Evolutionary conservation across 2,797 vertebrate genomes (phyloP).

Genomic region (Botia almorhae): DNA sequence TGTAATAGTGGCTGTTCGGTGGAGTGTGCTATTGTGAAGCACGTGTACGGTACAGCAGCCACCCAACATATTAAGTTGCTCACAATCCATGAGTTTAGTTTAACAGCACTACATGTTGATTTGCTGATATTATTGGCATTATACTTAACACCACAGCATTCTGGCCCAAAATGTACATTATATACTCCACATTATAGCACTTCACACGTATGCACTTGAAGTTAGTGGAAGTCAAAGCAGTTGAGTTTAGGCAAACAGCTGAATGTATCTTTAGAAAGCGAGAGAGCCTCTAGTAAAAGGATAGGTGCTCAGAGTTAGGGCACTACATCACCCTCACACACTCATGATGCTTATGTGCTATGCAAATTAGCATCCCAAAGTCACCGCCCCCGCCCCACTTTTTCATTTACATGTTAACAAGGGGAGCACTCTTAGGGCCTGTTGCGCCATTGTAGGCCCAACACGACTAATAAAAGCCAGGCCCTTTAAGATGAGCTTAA

Average conservation of each 20-base stretch:
- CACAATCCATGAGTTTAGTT: neutral
- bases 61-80: neutral
- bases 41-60: too few relatives aligned
- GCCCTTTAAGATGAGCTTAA: slow-evolving; percentile 76
- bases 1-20: neutral
- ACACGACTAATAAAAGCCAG: slow-evolving; percentile 76
- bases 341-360: slow-evolving; percentile 76
- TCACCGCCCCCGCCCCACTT: slow-evolving; percentile 73
- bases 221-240: slow-evolving; percentile 35
- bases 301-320: slow-evolving; percentile 46
- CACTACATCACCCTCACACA: slow-evolving; percentile 36
- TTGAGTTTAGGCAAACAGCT: slow-evolving; percentile 26
- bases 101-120: slow-evolving; percentile 29
- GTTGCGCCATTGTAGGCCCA: slow-evolving; percentile 69
- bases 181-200: neutral
- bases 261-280: slow-evolving; percentile 39
- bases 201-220: neutral
- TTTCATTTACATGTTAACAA: slow-evolving; percentile 85
- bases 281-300: slow-evolving; percentile 47
- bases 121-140: neutral
- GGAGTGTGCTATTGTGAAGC: neutral
- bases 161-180: neutral
- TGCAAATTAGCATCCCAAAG: slow-evolving; percentile 79
- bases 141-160: neutral
- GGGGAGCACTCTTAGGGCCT: slow-evolving; percentile 69